A percentile compares a stretch with the other conserved stretches of the same genome.
phyloP scores from a whole-genome alignment of 2,113 vertebrate genomes.

The Sarotherodon lohbergeri region DNA sequence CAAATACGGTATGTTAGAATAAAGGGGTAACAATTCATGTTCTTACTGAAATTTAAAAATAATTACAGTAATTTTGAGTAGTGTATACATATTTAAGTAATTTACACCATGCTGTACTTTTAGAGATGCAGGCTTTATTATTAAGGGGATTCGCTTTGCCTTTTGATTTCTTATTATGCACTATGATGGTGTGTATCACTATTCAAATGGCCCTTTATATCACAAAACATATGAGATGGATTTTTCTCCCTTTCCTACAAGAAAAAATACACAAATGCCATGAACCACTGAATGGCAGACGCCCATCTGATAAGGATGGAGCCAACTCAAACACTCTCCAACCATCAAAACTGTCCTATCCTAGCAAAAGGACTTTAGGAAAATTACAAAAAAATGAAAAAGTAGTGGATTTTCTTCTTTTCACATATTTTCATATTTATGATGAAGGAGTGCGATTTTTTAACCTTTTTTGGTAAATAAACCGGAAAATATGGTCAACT shows the following conservation, averaged over 20 bases:
- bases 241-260: neutral
- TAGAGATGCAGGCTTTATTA: neutral
- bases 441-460: neutral
- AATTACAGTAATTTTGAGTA: no score
- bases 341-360: neutral
- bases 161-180: no score
- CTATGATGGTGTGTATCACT: no score
- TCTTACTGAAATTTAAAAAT: no score
- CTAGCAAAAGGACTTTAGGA: neutral
- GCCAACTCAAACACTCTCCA: neutral
- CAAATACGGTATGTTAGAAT: no score
- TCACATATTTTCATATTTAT: neutral
- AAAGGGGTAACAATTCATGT: no score
- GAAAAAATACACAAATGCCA: neutral
- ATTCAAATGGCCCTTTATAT: no score
- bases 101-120: no score
- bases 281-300: fast-evolving
- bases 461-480: neutral
- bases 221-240: neutral
- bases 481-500: neutral
- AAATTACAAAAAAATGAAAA: neutral
- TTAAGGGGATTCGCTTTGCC: no score
- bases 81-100: no score
- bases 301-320: neutral
- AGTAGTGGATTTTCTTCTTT: neutral